Evolutionary conservation across 1,140 invertebrate species (phyloP).

Genomic region (Apis dorsata): DNA sequence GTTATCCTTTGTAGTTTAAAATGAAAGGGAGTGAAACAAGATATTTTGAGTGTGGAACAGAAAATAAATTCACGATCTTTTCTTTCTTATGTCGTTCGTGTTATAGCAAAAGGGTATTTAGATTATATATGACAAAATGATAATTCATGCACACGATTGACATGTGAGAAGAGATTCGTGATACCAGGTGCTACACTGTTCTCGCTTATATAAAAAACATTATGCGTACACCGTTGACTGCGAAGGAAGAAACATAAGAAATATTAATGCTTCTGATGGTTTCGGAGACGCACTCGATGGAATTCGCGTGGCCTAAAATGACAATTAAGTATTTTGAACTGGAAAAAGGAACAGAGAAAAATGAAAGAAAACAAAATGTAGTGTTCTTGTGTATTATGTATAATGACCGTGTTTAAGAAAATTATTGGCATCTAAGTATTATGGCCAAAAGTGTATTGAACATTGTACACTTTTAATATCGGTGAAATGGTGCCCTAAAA

Average conservation of each 20-base stretch:
- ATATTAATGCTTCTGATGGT: conserved; percentile 3
- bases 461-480: conserved; percentile 59
- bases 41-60: conserved; percentile 8
- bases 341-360: not conserved
- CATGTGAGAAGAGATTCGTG: conserved; percentile 11
- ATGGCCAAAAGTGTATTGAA: conserved; percentile 62
- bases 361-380: not conserved
- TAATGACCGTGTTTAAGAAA: conserved; percentile 12
- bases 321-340: conserved; percentile 58
- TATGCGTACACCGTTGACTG: conserved; percentile 12
- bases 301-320: conserved; percentile 61
- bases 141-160: not conserved
- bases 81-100: not conserved
- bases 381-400: conserved; percentile 38
- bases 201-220: conserved; percentile 25
- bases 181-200: conserved; percentile 43
- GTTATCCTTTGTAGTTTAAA: not conserved
- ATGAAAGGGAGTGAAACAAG: not conserved
- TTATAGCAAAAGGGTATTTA: conserved; percentile 27
- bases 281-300: conserved; percentile 35
- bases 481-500: conserved; percentile 60
- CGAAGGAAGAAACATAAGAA: not conserved
- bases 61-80: conserved; percentile 16
- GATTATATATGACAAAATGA: not conserved
- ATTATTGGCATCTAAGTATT: conserved; percentile 34